Percentiles rank a stretch among this genome's conserved stretches.
Evolutionary conservation across 2,888 invertebrate species (phyloP).

Genomic region (Phortica magna): DNA sequence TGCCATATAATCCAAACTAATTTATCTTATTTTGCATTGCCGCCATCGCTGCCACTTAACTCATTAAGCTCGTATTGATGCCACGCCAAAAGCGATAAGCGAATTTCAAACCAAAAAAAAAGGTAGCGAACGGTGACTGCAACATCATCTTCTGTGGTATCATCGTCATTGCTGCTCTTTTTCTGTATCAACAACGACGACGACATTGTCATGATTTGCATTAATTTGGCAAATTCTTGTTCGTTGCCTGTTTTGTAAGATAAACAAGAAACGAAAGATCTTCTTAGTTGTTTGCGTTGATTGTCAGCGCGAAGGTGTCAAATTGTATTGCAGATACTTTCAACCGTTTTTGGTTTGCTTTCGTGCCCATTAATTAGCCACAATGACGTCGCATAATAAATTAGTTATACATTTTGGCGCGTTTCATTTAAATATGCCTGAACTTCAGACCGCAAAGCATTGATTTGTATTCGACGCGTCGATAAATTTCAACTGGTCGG

Average conservation of each 20-base stretch:
- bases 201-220: conserved; percentile 62
- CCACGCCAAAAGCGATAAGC: conserved; percentile 40
- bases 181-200: not conserved
- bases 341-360: not conserved
- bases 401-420: conserved; percentile 56
- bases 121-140: conserved; percentile 7
- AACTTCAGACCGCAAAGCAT: not conserved
- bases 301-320: not conserved
- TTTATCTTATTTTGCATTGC: conserved; percentile 67
- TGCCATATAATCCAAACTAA: conserved; percentile 53
- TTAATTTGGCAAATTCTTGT: conserved; percentile 71
- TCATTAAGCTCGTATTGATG: conserved; percentile 69
- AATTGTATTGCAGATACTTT: not conserved
- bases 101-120: not conserved
- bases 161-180: conserved; percentile 51
- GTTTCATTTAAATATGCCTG: not conserved
- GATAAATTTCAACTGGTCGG: not conserved
- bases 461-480: not conserved
- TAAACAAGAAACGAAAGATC: not conserved
- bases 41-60: conserved; percentile 68
- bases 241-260: conserved; percentile 47
- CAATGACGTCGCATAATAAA: conserved; percentile 69
- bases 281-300: not conserved
- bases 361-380: conserved; percentile 65
- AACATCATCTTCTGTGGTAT: conserved; percentile 48